Evolutionary conservation across 2,113 vertebrate species (phyloP).

Genomic region (Sinocyclocheilus maitianheensis): DNA sequence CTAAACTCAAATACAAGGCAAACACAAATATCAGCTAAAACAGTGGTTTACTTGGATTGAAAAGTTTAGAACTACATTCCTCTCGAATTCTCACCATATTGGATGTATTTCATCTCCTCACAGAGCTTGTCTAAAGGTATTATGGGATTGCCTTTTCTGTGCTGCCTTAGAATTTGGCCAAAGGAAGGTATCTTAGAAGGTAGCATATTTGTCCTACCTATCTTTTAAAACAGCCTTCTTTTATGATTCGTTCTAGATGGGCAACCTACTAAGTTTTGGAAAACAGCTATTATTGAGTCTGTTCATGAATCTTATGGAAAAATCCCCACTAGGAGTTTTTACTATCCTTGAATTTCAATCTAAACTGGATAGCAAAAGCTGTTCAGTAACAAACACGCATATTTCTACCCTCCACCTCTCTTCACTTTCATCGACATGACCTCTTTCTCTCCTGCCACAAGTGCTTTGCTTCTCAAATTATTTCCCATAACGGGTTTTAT

Average conservation of each 20-base stretch:
- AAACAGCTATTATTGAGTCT: neutral
- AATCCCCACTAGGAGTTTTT: neutral
- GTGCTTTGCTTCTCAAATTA: neutral
- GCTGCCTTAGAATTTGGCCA: neutral
- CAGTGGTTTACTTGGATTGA: neutral
- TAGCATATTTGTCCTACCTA: neutral
- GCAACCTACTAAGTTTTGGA: neutral
- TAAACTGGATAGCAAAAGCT: conserved; percentile 1
- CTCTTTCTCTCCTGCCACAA: conserved; percentile 40
- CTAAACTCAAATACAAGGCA: neutral
- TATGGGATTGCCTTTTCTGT: neutral
- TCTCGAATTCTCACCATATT: neutral
- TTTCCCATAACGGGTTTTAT: conserved; percentile 22
- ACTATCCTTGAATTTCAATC: neutral
- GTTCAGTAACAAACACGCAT: neutral
- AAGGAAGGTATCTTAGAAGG: neutral
- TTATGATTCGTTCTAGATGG: neutral
- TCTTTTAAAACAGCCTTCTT: neutral
- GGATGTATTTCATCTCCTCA: neutral
- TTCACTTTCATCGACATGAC: conserved; percentile 4
- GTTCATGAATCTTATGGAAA: neutral
- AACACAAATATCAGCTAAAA: neutral
- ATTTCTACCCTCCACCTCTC: conserved; percentile 4
- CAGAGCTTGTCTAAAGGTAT: neutral
- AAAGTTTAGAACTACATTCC: neutral